These are phyloP conservation scores for Centropus unirufus DNA, from an alignment of 2,113 vertebrate genomes.

Conservation along the genomic window DNA sequence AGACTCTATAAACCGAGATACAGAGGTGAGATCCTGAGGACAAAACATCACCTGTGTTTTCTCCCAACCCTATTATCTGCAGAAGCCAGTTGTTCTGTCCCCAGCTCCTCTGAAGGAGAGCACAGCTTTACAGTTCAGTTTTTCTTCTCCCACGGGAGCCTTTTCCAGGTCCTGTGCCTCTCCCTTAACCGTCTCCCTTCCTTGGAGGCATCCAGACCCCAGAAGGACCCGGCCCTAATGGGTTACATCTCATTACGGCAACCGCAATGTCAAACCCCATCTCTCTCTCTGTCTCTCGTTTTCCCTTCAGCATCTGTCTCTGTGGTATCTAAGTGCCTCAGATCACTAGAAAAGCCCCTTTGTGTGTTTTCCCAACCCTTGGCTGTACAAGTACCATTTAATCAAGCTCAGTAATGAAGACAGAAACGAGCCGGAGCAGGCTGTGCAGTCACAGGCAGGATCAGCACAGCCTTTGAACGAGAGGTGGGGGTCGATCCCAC, in stretches of 20 bases:
- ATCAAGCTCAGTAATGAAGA: slow-evolving; percentile 54
- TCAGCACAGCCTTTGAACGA: background rate
- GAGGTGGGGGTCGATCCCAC: background rate
- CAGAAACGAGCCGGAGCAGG: slow-evolving; percentile 7
- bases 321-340: slow-evolving; percentile 15
- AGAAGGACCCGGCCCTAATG: background rate
- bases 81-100: background rate
- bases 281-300: background rate
- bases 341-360: slow-evolving; percentile 39
- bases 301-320: slow-evolving; percentile 34
- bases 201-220: background rate
- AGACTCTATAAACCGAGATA: background rate
- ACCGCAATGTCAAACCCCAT: background rate
- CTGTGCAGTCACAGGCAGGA: background rate
- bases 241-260: background rate
- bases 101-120: background rate
- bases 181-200: background rate
- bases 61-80: background rate
- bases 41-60: background rate
- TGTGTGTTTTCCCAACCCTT: slow-evolving; percentile 49
- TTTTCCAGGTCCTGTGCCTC: background rate
- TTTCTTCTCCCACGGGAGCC: background rate
- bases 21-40: background rate
- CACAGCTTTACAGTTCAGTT: background rate
- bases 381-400: slow-evolving; percentile 51